phyloP scores from a whole-genome alignment of 2,113 vertebrate species.

The Sorex fumeus region DNA sequence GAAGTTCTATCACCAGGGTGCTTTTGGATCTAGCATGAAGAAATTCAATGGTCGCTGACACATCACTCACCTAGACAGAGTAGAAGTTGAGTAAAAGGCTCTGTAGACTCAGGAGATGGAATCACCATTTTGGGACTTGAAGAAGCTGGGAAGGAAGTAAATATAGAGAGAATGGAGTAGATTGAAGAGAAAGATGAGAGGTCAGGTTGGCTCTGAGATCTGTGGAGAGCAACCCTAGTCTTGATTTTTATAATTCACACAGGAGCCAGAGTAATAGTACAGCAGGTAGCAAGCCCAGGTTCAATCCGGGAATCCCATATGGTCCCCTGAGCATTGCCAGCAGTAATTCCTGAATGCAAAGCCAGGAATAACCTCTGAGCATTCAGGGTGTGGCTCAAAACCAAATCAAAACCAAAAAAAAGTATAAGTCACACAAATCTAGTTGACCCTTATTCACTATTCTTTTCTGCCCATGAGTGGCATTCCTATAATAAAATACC shows the following conservation, averaged over 20 bases:
- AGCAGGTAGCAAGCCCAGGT: too few relatives aligned
- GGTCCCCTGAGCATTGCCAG: too few relatives aligned
- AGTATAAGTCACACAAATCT: not conserved
- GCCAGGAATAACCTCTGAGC: too few relatives aligned
- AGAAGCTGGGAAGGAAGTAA: not conserved
- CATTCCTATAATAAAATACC: not conserved
- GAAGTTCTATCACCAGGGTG: not conserved
- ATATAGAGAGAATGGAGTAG: not conserved
- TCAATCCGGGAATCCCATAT: too few relatives aligned
- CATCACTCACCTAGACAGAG: constrained; percentile 8
- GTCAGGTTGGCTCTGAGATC: not conserved
- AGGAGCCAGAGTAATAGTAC: too few relatives aligned
- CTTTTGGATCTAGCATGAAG: constrained; percentile 26
- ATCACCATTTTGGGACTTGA: not conserved
- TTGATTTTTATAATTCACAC: not conserved
- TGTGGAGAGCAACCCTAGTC: constrained; percentile 12
- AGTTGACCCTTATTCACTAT: constrained; percentile 34
- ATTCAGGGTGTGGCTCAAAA: too few relatives aligned
- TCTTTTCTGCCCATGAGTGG: not conserved
- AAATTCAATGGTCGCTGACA: not conserved
- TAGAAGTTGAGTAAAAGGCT: constrained; percentile 16
- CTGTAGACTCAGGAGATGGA: not conserved
- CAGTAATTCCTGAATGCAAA: too few relatives aligned
- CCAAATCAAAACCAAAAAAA: too few relatives aligned
- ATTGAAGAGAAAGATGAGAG: not conserved